Base-by-base conservation (phyloP, 2,888 invertebrate genomes). In the Antheraea assamensis region DNA sequence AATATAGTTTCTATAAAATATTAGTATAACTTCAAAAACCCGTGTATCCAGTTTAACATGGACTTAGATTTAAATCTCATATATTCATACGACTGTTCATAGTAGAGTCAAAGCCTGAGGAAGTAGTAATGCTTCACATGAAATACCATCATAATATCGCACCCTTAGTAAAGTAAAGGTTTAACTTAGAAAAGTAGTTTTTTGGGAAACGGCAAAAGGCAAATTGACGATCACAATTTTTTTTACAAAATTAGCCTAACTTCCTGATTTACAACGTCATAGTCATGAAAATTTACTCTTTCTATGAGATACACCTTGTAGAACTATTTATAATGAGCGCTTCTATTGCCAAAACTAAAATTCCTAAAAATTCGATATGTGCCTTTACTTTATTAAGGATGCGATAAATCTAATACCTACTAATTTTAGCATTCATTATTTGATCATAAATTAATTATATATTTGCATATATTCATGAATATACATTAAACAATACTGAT, bases 1-100 rank as follows among this genome's bases (percentile, higher is more conserved):
- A 61, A 61, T 61, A 27, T 61, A 61, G 61, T 61, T 61, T 61
- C 61, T 27, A 61, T 61, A 61, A 61, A 61, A 13, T 61, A 15
- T 61, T 15, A 27, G 61, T 15, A 27, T 61, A 61, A 27, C 15
- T 27, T 27, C 61, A 17, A 8, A 61, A 61, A 61, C 61, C 24
- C 13, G 27, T 61, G 3, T 61, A 27, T 61, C 24, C 27, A 61
- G 13, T 2, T 61, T 27, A 61, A 27, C 24, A 61, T 19, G 13
- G 24, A 61, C 27, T 61, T 27, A n/a, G 8, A 55, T 27, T 27
- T 61, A n/a, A 5, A 27, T 55, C 55, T 55, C 55, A n/a, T 55
- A 55, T 55, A 55, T 55, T n/a, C 7, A n/a, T 55, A 24, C 55
- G 55, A 55, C 55, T 55, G 7, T 55, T 55, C n/a, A 55, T 55